Evolutionary conservation across 2,797 vertebrate genomes (phyloP).

Genomic region (Xenentodon cancila): DNA sequence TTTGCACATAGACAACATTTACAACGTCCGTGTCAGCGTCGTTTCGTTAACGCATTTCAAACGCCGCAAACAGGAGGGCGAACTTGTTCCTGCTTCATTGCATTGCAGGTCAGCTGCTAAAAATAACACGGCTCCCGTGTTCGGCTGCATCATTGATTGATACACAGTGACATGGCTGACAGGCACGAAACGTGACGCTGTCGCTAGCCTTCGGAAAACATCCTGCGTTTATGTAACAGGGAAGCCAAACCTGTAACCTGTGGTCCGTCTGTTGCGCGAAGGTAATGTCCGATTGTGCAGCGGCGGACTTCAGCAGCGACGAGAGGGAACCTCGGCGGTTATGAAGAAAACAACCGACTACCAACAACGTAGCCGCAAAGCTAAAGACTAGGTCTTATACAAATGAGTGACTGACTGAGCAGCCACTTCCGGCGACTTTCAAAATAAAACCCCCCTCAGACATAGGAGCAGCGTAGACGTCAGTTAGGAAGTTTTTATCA

Average conservation of each 20-base stretch:
- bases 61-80: constrained; percentile 11
- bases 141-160: constrained; percentile 77
- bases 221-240: background rate
- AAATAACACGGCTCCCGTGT: constrained; percentile 77
- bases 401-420: constrained; percentile 38
- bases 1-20: background rate
- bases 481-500: no score
- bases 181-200: constrained; percentile 56
- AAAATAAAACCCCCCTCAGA: constrained; percentile 53
- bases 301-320: constrained; percentile 66
- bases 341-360: constrained; percentile 73
- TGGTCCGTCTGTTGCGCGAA: constrained; percentile 65
- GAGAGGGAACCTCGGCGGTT: constrained; percentile 64
- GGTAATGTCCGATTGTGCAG: constrained; percentile 62
- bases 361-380: constrained; percentile 51
- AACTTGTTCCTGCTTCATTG: constrained; percentile 23
- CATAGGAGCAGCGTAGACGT: no score
- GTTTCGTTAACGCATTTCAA: background rate
- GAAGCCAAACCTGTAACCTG: constrained; percentile 67
- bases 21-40: background rate
- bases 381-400: constrained; percentile 55
- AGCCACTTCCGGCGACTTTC: constrained; percentile 66
- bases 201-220: constrained; percentile 11
- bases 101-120: constrained; percentile 75
- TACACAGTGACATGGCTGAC: constrained; percentile 78